Base-by-base conservation (phyloP, 2,113 vertebrate species). In the Paralichthys olivaceus region DNA sequence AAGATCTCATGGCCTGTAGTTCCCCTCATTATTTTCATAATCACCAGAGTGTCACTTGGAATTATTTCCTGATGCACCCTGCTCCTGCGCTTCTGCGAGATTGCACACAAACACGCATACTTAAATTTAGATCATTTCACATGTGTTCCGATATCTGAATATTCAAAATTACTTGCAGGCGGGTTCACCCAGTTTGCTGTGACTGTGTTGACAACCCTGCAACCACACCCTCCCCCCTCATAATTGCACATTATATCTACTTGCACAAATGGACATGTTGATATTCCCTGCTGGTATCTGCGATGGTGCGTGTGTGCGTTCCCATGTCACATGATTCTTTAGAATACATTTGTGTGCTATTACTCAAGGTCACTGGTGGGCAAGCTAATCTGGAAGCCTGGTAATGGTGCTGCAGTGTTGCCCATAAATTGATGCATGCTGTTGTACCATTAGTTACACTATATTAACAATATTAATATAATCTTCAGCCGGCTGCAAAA, bases 11-110 rank as follows among this genome's bases (percentile, higher is more conserved):
- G 66, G 75, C 80, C 81, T 66, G 15, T 80, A 69, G 77, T 13
- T 81, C 69, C 25, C 61, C 87, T 86, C 81, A 83, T 91, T 90
- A 87, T 89, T 83, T 86, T 80, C 56, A 14, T 74, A 84, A 83
- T 84, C 77, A 80, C 60, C 37, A 65, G 56, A 79, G 63, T 69
- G 81, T 84, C 72, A 63, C 72, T 77, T 61, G 73, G 73, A 88
- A 85, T 85, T 64, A 75, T 77, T 75, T 80, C 74, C 49, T 69
- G 73, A 58, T 34, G 45, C 75, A 13, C 69, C 69, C 65, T n/a
- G 53, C 47, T 55, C 67, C 75, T 1, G 40, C 69, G 84, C 22
- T 32, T 43, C 49, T n/a, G 70, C 59, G 77, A 79, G 66, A 75
- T 34, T 54, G 75, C 67, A 63, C 45, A 63, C 73, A 53, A 74